Percentiles rank a stretch among this genome's conserved stretches.
These are phyloP conservation scores for Agonopterix arenella DNA, from an alignment of 2,888 invertebrate genomes.

Conservation along the genomic window DNA sequence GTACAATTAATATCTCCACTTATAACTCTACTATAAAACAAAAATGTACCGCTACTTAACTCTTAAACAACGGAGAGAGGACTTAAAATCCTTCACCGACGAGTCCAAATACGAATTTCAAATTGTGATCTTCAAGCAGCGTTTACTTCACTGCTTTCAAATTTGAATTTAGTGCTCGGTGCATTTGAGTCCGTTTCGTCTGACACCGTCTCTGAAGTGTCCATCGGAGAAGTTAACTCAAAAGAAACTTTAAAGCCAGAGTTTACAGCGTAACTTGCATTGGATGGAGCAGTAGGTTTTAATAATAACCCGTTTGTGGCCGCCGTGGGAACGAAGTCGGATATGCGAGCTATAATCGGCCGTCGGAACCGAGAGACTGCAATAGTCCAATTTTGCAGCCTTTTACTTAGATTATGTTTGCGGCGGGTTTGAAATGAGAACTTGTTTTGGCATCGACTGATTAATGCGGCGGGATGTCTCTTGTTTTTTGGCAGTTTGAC, in stretches of 20 bases:
- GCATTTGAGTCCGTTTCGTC: constrained; percentile 44
- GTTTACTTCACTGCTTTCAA: constrained; percentile 37
- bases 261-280: constrained; percentile 34
- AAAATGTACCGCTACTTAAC: constrained; percentile 66
- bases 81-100: constrained; percentile 71
- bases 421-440: constrained; percentile 47
- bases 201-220: constrained; percentile 36
- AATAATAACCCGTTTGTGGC: constrained; percentile 74
- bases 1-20: constrained; percentile 65
- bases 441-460: constrained; percentile 43
- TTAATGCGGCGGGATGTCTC: constrained; percentile 17
- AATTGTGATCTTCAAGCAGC: constrained; percentile 63
- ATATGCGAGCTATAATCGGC: constrained; percentile 74
- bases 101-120: constrained; percentile 71
- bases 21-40: constrained; percentile 57
- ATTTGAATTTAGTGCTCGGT: constrained; percentile 44
- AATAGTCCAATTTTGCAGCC: constrained; percentile 76
- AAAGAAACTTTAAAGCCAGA: constrained; percentile 28
- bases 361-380: constrained; percentile 69
- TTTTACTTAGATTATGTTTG: constrained; percentile 71
- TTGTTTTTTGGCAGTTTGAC: constrained; percentile 21
- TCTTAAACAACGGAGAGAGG: constrained; percentile 65
- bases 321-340: constrained; percentile 74
- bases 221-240: constrained; percentile 25
- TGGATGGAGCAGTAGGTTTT: constrained; percentile 53